Evolutionary conservation across 2,888 invertebrate species (phyloP), one percentile per base, ranked within the genome.

Genomic region (Lottia gigantea): DNA sequence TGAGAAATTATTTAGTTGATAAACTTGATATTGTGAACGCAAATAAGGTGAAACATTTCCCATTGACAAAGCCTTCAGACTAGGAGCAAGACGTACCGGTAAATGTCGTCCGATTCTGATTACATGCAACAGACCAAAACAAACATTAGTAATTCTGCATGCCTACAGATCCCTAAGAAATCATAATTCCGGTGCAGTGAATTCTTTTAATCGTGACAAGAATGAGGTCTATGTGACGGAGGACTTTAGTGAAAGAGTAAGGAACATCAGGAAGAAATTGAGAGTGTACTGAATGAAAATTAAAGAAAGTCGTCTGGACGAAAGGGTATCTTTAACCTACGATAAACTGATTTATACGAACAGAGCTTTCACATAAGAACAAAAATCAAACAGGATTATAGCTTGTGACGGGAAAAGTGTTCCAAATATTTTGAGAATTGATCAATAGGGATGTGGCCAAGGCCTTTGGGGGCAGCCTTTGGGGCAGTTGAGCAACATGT

Each of bases 1-100:
- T 55, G n/a, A n/a, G 55, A 23, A 55, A 55, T 19, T 55, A 55
- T 55, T n/a, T 55, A 55, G 55, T 55, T 55, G 55, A 55, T 19
- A n/a, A 7, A 55, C 23, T 55, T 11, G 23, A 55, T 55, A 55
- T 55, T 19, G n/a, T 55, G 55, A 11, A n/a, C 23, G 55, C 55
- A 6, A 23, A 55, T 55, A 55, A 23, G 8, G 55, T 23, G 55
- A 55, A 55, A 55, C 55, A 19, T 55, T 55, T 19, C 55, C 55
- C 2, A 55, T 55, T 55, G n/a, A 55, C 7, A n/a, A 12, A 55
- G 55, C 55, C 23, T 55, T 19, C 23, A 55, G 55, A 55, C 23
- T 55, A 55, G 55, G 55, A 55, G 23, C 55, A 19, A 55, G 55
- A 14, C 19, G 19, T 55, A 14, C 19, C 8, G 19, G 55, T n/a